Percentiles rank a stretch among this genome's conserved stretches.
phyloP scores from a whole-genome alignment of 1,140 invertebrate genomes.

The Nylanderia fulva region DNA sequence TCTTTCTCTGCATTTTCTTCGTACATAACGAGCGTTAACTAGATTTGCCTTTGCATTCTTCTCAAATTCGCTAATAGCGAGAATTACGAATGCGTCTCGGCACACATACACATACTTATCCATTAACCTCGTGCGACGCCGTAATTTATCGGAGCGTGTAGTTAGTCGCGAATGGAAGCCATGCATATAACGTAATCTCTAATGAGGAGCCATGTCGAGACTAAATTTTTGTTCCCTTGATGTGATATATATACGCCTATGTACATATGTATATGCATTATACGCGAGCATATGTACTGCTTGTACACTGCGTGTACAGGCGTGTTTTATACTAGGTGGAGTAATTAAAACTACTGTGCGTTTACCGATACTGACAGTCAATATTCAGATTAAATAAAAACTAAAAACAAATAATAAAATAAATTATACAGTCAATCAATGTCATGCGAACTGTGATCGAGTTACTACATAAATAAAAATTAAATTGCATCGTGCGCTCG shows the following conservation, averaged over 20 bases:
- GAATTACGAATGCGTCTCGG: constrained; percentile 1
- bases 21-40: neutral
- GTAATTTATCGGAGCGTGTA: constrained; percentile 25
- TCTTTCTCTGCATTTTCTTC: constrained; percentile 23
- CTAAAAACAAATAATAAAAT: no score
- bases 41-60: constrained; percentile 13
- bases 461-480: constrained; percentile 23
- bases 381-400: neutral
- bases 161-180: constrained; percentile 22
- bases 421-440: neutral
- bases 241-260: no score
- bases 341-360: neutral
- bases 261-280: neutral
- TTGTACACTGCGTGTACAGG: neutral
- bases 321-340: neutral
- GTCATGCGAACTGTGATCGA: neutral
- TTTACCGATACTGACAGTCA: neutral
- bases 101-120: neutral
- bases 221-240: neutral
- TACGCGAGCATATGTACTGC: neutral
- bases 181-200: constrained; percentile 7
- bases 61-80: constrained; percentile 10
- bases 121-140: neutral
- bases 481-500: neutral
- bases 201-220: constrained; percentile 3